Conservation (phyloP, 2,113 vertebrate species). For the Heteronetta atricapilla region DNA sequence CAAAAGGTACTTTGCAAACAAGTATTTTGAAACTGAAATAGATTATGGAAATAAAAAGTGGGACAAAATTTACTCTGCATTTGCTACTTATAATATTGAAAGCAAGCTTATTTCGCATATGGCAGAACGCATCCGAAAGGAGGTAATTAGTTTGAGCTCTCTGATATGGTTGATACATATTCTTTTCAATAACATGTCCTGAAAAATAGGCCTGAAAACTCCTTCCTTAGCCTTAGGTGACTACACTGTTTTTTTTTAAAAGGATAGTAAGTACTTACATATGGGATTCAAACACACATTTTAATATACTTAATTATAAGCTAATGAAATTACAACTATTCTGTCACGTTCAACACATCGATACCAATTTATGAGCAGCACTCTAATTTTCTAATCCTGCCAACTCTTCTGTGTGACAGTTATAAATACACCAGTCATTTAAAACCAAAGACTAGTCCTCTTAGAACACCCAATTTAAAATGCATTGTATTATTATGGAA, state of each 20-base stretch:
- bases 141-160: background rate
- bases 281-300: constrained; percentile 14
- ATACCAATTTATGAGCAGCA: background rate
- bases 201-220: constrained; percentile 14
- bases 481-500: background rate
- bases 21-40: background rate
- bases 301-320: background rate
- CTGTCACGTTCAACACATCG: background rate
- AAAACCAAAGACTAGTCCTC: background rate
- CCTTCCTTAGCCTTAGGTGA: constrained; percentile 1
- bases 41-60: constrained; percentile 2
- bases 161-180: background rate
- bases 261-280: background rate
- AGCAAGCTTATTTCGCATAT: background rate
- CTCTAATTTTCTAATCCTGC: background rate
- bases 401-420: background rate
- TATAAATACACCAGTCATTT: constrained; percentile 7
- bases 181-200: background rate
- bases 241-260: background rate
- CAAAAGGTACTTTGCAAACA: background rate
- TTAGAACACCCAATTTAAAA: constrained; percentile 31
- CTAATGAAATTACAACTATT: constrained; percentile 16
- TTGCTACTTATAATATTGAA: background rate
- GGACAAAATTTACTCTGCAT: background rate
- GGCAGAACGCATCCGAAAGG: background rate